Conservation (phyloP, 2,113 vertebrate genomes). For the Fulica atra region DNA sequence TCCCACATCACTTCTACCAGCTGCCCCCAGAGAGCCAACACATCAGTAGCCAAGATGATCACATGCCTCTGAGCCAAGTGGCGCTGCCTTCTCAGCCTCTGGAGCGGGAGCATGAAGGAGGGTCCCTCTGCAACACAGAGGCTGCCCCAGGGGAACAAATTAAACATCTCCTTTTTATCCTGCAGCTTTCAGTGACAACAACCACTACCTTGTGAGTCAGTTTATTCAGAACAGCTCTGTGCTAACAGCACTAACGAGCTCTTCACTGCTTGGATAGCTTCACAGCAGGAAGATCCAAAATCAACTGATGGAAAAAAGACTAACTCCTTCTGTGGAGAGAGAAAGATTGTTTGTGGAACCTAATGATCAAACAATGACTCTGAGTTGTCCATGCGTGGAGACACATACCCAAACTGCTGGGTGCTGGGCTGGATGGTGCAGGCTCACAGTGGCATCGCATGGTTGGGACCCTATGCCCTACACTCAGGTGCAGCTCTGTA, state of each 20-base stretch:
- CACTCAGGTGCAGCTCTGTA: neutral
- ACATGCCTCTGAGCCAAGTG: neutral
- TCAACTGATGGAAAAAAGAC: constrained; percentile 33
- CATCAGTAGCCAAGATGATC: neutral
- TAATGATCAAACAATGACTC: neutral
- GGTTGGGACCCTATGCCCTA: neutral
- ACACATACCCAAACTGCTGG: neutral
- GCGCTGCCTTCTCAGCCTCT: neutral
- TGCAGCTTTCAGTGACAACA: neutral
- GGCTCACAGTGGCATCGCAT: rapidly evolving
- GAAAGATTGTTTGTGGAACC: constrained; percentile 44
- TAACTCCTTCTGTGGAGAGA: neutral
- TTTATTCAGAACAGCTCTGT: neutral
- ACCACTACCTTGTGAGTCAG: neutral
- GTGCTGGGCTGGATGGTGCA: rapidly evolving
- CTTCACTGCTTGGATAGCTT: neutral
- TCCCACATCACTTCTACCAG: constrained; percentile 39
- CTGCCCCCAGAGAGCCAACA: neutral
- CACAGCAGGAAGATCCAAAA: constrained; percentile 23
- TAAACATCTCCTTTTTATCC: neutral
- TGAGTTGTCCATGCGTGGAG: neutral
- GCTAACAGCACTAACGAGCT: constrained; percentile 5
- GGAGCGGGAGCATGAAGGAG: neutral
- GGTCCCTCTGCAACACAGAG: neutral
- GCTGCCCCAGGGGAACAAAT: neutral